These are phyloP conservation scores for Drosophila multiciliata DNA, from an alignment of 2,888 invertebrate species.

Conservation along the genomic window DNA sequence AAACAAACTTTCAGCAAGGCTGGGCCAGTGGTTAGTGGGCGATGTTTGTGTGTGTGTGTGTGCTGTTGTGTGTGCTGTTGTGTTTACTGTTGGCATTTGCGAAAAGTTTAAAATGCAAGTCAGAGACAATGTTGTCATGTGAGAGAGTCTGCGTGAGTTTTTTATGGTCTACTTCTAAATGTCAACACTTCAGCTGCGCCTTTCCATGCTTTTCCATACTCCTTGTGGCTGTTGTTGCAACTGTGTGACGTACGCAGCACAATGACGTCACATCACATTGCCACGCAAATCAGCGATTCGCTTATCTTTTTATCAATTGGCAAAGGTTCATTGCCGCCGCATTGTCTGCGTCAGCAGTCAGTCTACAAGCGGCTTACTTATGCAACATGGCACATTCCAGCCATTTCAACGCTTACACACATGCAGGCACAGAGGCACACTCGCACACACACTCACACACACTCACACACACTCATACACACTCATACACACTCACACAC, in stretches of 20 bases:
- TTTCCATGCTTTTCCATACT: slow-evolving; percentile 48
- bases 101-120: slow-evolving; percentile 54
- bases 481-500: slow-evolving; percentile 4
- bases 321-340: slow-evolving; percentile 62
- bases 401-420: background rate
- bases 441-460: slow-evolving; percentile 5
- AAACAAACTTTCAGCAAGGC: slow-evolving; percentile 13
- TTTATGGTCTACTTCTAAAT: slow-evolving; percentile 56
- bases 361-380: slow-evolving; percentile 9
- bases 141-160: background rate
- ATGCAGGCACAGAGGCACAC: background rate
- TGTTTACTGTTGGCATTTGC: slow-evolving; percentile 54
- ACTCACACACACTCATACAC: slow-evolving; percentile 15
- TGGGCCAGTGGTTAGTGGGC: slow-evolving; percentile 11
- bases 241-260: slow-evolving; percentile 66
- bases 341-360: slow-evolving; percentile 58
- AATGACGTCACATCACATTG: slow-evolving; percentile 61
- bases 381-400: slow-evolving; percentile 4
- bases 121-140: slow-evolving; percentile 41
- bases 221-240: slow-evolving; percentile 10
- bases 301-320: slow-evolving; percentile 61
- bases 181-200: slow-evolving; percentile 79
- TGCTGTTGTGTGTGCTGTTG: slow-evolving; percentile 9
- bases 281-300: slow-evolving; percentile 26
- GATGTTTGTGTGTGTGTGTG: slow-evolving; percentile 1